phyloP scores from a whole-genome alignment of 2,888 invertebrate genomes.

The Bembecia ichneumoniformis region DNA sequence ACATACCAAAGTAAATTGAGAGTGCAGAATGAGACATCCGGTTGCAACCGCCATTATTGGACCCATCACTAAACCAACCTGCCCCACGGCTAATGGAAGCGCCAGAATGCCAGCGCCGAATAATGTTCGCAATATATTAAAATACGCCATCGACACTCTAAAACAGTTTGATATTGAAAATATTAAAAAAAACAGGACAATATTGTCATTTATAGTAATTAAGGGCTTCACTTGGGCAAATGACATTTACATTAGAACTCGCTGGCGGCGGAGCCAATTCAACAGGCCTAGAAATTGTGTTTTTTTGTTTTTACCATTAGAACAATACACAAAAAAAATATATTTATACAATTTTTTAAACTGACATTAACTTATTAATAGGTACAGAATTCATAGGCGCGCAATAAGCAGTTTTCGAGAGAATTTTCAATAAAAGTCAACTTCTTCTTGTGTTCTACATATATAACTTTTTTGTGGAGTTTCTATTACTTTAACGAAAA shows the following conservation, averaged over 20 bases:
- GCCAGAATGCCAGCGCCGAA: constrained; percentile 41
- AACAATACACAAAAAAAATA: no score
- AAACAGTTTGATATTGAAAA: background rate
- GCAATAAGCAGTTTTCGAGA: no score
- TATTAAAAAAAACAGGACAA: constrained; percentile 3
- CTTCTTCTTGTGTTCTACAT: no score
- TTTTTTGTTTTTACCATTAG: no score
- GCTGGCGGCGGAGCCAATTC: background rate
- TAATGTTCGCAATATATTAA: constrained; percentile 32
- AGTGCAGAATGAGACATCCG: constrained; percentile 28
- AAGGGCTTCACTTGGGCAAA: background rate
- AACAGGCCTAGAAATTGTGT: no score
- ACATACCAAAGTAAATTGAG: constrained; percentile 27
- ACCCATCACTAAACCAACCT: constrained; percentile 36
- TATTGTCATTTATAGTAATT: background rate
- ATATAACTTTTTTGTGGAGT: no score
- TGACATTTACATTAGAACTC: background rate
- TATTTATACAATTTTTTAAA: no score
- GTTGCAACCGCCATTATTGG: constrained; percentile 25
- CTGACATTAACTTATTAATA: no score
- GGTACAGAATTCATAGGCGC: no score
- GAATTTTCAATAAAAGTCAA: no score
- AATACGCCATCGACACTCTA: constrained; percentile 47
- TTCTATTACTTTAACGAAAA: no score
- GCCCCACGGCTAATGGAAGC: constrained; percentile 41